Base-by-base conservation (phyloP, 2,113 vertebrate genomes). In the Istiophorus platypterus region DNA sequence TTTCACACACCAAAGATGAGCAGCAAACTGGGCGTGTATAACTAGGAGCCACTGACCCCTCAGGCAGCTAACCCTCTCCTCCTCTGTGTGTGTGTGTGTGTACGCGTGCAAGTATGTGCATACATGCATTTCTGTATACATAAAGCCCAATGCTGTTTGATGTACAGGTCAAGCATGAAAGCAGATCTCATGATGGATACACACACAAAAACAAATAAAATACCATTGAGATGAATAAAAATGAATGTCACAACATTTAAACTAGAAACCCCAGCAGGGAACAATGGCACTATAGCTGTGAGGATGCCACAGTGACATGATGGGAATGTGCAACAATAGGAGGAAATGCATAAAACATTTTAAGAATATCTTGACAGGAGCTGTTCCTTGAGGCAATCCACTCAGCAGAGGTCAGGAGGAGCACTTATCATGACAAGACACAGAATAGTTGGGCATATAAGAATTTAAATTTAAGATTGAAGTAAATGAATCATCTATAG, bases 11-110 rank as follows among this genome's bases (percentile, higher is more conserved):
- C 12, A 39, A 42, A 72, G 68, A 76, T 76, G 57, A 82, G 80
- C 71, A 91, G 85, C 78, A 81, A 82, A 78, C 82, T 84, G 45
- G 69, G 82, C 75, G 37, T 84, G 84, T 78, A 76, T 86, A 91
- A 86, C 85, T 57, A 62, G 2, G 67, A 92, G 75, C 79, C 80
- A 69, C 68, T 90, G 88, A 92, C 85, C 90, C 85, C 67, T 39
- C 51, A 78, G 82, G 85, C 77, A 68, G 49, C 63, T 70, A 64
- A 83, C 58, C 88, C 58, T 70, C 15, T 29, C 37, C 13, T 47
- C 29, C 4, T 20, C 6, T 64, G 58, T 70, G 59, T 72, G n/a
- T 69, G 22, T 62, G 64, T 72, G 13, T 68, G 24, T 65, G 72
- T 31, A 9, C 68, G 29, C 56, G 68, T 51, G 70, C 42, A 45